A percentile compares a stretch with the other conserved stretches of the same genome.
Conservation (phyloP, 2,888 invertebrate species). For the Conomelus anceps region DNA sequence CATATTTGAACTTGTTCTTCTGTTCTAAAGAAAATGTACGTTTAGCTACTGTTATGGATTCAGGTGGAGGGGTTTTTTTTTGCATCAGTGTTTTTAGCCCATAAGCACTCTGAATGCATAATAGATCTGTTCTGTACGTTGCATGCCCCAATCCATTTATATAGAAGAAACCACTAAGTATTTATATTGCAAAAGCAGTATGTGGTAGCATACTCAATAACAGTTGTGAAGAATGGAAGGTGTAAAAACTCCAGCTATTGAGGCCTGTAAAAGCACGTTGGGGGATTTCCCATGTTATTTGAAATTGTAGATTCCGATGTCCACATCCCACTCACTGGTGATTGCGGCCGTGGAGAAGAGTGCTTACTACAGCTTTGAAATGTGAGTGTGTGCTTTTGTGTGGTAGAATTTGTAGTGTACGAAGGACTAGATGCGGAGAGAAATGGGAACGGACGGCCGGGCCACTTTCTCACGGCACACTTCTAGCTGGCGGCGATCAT, state of each 20-base stretch:
- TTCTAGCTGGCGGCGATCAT: background rate
- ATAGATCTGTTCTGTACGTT: too few relatives aligned
- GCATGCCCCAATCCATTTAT: background rate
- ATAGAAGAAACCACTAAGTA: too few relatives aligned
- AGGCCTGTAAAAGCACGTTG: background rate
- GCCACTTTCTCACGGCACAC: slow-evolving; percentile 11
- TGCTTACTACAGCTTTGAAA: too few relatives aligned
- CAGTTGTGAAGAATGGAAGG: background rate
- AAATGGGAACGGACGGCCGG: background rate
- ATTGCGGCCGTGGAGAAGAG: background rate
- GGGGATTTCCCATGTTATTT: background rate
- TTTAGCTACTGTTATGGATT: too few relatives aligned
- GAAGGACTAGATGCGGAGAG: background rate
- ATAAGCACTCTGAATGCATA: too few relatives aligned
- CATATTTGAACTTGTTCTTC: too few relatives aligned
- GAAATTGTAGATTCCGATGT: too few relatives aligned
- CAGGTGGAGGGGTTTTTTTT: too few relatives aligned
- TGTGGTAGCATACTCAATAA: background rate
- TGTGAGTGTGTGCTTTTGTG: background rate
- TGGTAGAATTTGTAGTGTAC: background rate
- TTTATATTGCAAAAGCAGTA: background rate
- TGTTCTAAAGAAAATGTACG: too few relatives aligned
- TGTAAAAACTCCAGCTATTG: background rate
- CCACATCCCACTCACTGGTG: background rate
- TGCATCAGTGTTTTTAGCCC: too few relatives aligned